Conservation (phyloP, 2,888 invertebrate genomes). For the Hemithea aestivaria region DNA sequence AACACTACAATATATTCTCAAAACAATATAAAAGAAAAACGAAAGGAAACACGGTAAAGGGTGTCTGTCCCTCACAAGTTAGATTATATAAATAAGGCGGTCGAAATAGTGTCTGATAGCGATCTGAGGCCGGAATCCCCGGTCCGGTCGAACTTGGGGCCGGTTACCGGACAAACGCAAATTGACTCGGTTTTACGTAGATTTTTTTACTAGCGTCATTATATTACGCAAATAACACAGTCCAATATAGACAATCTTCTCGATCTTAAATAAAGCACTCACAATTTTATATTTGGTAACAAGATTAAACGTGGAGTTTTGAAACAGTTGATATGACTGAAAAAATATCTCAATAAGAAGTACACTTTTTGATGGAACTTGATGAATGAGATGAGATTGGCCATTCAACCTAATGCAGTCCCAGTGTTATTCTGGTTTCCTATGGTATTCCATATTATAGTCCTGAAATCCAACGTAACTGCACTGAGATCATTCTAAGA, state of each 20-base stretch:
- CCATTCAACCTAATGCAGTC: too few species aligned
- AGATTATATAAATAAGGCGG: constrained; percentile 77
- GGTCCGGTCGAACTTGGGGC: constrained; percentile 39
- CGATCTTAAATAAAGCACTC: constrained; percentile 26
- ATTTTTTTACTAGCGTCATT: constrained; percentile 58
- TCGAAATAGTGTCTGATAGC: constrained; percentile 66
- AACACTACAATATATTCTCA: constrained; percentile 10
- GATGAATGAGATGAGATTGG: too few species aligned
- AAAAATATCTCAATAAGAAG: too few species aligned
- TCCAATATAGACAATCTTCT: constrained; percentile 27
- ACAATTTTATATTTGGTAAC: constrained; percentile 26
- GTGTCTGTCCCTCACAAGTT: constrained; percentile 75
- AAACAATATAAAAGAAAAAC: constrained; percentile 23
- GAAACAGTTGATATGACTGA: constrained; percentile 9
- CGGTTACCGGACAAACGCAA: constrained; percentile 38
- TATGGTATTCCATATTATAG: too few species aligned
- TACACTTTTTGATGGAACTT: too few species aligned
- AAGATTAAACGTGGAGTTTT: constrained; percentile 18
- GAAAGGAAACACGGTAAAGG: constrained; percentile 42
- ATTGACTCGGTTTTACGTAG: constrained; percentile 67
- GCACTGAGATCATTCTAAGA: too few species aligned
- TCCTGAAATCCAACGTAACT: too few species aligned
- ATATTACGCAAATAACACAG: constrained; percentile 43
- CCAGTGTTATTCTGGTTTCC: too few species aligned
- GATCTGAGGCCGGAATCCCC: constrained; percentile 43